Evolutionary conservation across 2,888 invertebrate species (phyloP), one percentile per base, ranked within the genome.

Genomic region (Tribolium freemani): DNA sequence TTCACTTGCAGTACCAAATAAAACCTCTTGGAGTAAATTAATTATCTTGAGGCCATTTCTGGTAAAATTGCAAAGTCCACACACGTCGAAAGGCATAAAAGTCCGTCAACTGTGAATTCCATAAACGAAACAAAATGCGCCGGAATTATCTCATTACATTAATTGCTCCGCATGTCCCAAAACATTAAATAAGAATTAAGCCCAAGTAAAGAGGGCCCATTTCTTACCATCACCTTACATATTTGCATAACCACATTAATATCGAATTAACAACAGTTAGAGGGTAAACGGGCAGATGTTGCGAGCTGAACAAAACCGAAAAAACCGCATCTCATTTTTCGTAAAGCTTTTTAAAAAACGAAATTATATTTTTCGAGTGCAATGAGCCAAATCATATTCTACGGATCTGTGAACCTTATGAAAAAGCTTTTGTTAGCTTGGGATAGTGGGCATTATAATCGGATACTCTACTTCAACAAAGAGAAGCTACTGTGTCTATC

Each of bases 341-440:
- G 68, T 57, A 46, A 64, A 53, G 50, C 60, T 20, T 58, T 58
- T 71, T 46, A 83, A 85, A 83, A 83, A 83, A 80, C 78, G 76
- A 80, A 82, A 82, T 83, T 80, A 83, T 81, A 85, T 84, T 85
- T 86, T 85, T 83, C 83, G 80, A 76, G 83, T 82, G 85, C 85
- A 86, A 86, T 86, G 86, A 86, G 85, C 84, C 86, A 84, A 83
- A 84, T 83, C 85, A 85, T 85, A 84, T 85, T 85, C 84, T 84
- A 83, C 84, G 84, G 83, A 81, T 83, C 82, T 81, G 79, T 85
- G 84, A 81, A 79, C 81, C 81, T 80, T 78, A 79, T 85, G 83
- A 86, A 85, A 81, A 82, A 83, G 82, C 80, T 79, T 81, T 82
- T 84, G 82, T 83, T 80, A 2, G 78, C 76, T 77, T 78, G 68